These are phyloP conservation scores for Gadus macrocephalus DNA, from an alignment of 2,113 vertebrate species.

Conservation along the genomic window DNA sequence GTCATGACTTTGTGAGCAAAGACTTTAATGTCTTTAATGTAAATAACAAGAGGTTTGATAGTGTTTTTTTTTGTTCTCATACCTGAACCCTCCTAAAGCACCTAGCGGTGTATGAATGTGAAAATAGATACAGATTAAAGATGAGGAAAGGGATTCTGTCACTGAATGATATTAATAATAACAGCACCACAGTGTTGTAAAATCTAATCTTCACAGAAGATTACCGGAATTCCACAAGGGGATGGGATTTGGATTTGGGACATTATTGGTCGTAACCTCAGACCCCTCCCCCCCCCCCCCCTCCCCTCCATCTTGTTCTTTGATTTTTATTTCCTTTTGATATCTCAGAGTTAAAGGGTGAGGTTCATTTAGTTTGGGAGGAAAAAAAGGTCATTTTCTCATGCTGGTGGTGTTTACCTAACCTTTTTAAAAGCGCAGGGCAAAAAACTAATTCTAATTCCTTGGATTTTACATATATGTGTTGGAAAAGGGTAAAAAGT, in stretches of 20 bases:
- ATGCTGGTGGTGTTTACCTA: too few relatives aligned
- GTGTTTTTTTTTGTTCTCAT: not conserved
- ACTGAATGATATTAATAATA: conserved; percentile 24
- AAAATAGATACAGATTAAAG: conserved; percentile 64
- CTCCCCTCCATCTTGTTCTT: conserved; percentile 57
- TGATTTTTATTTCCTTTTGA: conserved; percentile 46
- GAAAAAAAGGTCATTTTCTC: too few relatives aligned
- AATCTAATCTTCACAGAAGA: conserved; percentile 67
- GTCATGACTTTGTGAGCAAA: not conserved
- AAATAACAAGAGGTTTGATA: not conserved
- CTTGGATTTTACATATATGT: too few relatives aligned
- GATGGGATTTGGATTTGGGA: conserved; percentile 58
- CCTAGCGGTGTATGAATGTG: conserved; percentile 44
- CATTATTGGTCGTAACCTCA: conserved; percentile 22
- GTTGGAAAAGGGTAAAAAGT: too few relatives aligned
- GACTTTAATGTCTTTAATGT: not conserved
- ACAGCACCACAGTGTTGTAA: conserved; percentile 54
- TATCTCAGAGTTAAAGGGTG: too few relatives aligned
- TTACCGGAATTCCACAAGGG: conserved; percentile 68
- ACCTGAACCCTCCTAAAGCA: conserved; percentile 22
- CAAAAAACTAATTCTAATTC: too few relatives aligned
- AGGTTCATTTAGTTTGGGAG: too few relatives aligned
- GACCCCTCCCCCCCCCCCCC: too few relatives aligned
- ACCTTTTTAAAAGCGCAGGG: too few relatives aligned
- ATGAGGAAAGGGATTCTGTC: conserved; percentile 44